phyloP scores from a whole-genome alignment of 2,113 vertebrate genomes.

The Alethe diademata region DNA sequence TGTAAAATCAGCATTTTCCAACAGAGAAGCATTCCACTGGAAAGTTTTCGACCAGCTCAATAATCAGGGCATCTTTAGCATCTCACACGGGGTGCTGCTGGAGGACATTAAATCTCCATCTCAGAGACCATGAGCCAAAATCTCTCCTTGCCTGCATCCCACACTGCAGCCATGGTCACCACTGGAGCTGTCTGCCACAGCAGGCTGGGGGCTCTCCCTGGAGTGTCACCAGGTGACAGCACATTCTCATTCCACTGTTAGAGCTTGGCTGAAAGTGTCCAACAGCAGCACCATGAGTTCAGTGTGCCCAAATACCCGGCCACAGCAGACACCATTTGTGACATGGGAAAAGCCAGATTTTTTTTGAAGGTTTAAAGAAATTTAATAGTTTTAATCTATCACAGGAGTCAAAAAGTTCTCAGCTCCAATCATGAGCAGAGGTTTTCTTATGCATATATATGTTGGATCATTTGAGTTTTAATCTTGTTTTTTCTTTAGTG shows the following conservation, averaged over 20 bases:
- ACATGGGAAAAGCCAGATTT: not conserved
- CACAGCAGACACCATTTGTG: not conserved
- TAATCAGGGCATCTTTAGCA: not conserved
- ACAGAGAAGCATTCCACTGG: not conserved
- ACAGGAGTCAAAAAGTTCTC: not conserved
- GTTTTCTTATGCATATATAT: not conserved
- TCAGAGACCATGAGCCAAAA: not conserved
- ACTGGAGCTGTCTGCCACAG: not conserved
- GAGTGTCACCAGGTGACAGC: accelerated
- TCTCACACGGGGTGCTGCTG: not conserved
- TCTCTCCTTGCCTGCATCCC: not conserved
- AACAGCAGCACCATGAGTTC: accelerated
- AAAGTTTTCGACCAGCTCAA: not conserved
- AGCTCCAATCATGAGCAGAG: not conserved
- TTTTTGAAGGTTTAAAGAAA: not conserved
- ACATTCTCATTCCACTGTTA: not conserved
- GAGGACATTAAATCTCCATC: not conserved
- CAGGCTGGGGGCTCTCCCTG: accelerated
- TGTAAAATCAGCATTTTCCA: slow-evolving; percentile 48
- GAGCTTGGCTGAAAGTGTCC: too few relatives aligned
- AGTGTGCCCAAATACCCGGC: not conserved
- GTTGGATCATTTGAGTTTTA: not conserved
- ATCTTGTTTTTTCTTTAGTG: not conserved
- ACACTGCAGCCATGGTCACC: accelerated
- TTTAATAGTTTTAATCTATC: not conserved